phyloP scores from a whole-genome alignment of 2,888 invertebrate genomes.

The Apamea anceps region DNA sequence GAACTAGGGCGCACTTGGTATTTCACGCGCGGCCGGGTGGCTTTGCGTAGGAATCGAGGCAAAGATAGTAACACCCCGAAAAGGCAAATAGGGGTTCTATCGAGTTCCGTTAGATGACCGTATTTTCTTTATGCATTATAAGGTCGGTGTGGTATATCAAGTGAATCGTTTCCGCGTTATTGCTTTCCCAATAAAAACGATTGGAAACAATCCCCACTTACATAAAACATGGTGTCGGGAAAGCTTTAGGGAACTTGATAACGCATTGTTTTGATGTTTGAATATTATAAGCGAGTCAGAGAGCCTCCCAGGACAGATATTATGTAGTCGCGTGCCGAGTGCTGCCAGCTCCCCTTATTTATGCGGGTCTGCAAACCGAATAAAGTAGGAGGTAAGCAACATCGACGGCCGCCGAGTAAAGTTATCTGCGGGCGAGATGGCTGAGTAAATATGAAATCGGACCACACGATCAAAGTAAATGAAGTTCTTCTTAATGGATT shows the following conservation, averaged over 20 bases:
- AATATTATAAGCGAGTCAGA: slow-evolving; percentile 70
- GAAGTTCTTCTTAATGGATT: slow-evolving; percentile 74
- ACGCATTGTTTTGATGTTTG: slow-evolving; percentile 77
- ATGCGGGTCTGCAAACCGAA: slow-evolving; percentile 87
- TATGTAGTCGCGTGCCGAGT: slow-evolving; percentile 76
- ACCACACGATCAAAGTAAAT: slow-evolving; percentile 77
- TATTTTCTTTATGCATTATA: slow-evolving; percentile 87
- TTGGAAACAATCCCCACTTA: slow-evolving; percentile 81
- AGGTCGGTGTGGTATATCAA: slow-evolving; percentile 83
- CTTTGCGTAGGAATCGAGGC: slow-evolving; percentile 87
- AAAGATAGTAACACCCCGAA: slow-evolving; percentile 87
- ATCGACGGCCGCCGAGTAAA: slow-evolving; percentile 77
- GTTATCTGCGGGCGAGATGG: slow-evolving; percentile 86
- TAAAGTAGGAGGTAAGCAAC: slow-evolving; percentile 84
- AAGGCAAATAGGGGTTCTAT: slow-evolving; percentile 88
- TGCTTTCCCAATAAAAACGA: slow-evolving; percentile 81
- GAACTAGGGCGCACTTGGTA: slow-evolving; percentile 90
- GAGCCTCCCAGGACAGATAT: slow-evolving; percentile 69
- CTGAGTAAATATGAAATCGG: slow-evolving; percentile 83
- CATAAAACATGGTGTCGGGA: slow-evolving; percentile 79
- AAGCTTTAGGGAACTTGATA: slow-evolving; percentile 72
- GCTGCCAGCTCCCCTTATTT: slow-evolving; percentile 80
- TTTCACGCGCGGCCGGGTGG: slow-evolving; percentile 87
- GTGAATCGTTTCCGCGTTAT: slow-evolving; percentile 83
- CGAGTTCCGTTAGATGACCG: slow-evolving; percentile 84